phyloP scores from a whole-genome alignment of 2,888 invertebrate species.

The Branchipolynoe longqiensis region DNA sequence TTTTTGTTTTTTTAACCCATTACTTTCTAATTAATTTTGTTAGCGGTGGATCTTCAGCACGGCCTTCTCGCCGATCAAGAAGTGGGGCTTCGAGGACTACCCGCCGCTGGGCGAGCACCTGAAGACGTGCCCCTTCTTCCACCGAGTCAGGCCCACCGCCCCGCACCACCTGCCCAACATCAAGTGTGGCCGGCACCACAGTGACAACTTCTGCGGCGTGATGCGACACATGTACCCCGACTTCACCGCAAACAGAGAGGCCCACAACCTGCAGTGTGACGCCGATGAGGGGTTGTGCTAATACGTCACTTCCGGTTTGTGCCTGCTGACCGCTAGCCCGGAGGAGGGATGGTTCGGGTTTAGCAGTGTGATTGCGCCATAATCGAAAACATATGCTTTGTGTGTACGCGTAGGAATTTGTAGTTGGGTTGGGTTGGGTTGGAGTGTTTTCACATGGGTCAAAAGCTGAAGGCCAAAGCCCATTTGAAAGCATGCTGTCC shows the following conservation, averaged over 20 bases:
- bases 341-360: too few relatives aligned
- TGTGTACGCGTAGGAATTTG: neutral
- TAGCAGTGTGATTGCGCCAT: too few relatives aligned
- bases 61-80: conserved; percentile 80
- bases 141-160: neutral
- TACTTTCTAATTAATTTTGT: conserved; percentile 62
- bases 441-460: too few relatives aligned
- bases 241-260: neutral
- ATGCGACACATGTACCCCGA: conserved; percentile 47
- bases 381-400: too few relatives aligned
- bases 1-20: too few relatives aligned
- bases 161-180: conserved; percentile 44
- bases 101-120: conserved; percentile 81
- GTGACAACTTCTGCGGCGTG: conserved; percentile 29
- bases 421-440: too few relatives aligned
- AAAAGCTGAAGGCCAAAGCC: too few relatives aligned
- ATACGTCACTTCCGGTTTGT: too few relatives aligned
- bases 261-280: neutral
- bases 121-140: conserved; percentile 79
- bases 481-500: too few relatives aligned
- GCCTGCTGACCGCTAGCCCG: too few relatives aligned
- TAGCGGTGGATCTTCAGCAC: conserved; percentile 83
- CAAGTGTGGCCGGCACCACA: conserved; percentile 7
- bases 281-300: neutral
- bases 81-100: conserved; percentile 81